Evolutionary conservation across 2,113 vertebrate genomes (phyloP).

Genomic region (Cyprinodon variegatus): DNA sequence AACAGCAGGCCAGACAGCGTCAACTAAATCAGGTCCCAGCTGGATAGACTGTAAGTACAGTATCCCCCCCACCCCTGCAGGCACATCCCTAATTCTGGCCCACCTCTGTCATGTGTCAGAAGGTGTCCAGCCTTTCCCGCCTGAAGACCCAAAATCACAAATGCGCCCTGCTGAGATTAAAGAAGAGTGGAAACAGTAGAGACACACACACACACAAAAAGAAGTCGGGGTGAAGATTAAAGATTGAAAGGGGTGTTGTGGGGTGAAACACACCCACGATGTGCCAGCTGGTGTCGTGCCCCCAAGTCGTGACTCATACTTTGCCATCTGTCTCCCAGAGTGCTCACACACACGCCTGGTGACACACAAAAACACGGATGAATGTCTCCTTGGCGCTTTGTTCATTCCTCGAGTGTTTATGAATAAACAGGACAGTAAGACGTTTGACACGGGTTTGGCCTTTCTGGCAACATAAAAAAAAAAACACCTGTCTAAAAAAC

Average conservation of each 20-base stretch:
- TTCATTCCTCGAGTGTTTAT: conserved; percentile 22
- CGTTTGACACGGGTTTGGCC: conserved; percentile 46
- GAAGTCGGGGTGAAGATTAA: conserved; percentile 61
- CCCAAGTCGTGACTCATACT: conserved; percentile 78
- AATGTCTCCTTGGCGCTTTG: conserved; percentile 33
- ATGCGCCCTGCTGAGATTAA: conserved; percentile 68
- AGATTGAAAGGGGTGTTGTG: conserved; percentile 8
- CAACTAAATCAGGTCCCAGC: conserved; percentile 71
- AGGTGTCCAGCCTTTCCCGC: conserved; percentile 48
- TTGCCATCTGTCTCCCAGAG: conserved; percentile 76
- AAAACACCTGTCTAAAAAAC: neutral
- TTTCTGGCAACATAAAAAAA: neutral
- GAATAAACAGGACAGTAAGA: conserved; percentile 46
- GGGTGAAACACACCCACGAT: conserved; percentile 53
- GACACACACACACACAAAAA: conserved; percentile 15
- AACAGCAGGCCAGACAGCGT: conserved; percentile 37
- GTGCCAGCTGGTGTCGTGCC: conserved; percentile 79
- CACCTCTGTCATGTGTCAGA: conserved; percentile 71
- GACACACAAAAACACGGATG: conserved; percentile 5
- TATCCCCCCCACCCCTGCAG: conserved; percentile 46
- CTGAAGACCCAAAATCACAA: conserved; percentile 23
- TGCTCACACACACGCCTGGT: neutral
- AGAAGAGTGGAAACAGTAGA: conserved; percentile 61
- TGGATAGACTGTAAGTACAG: conserved; percentile 78
- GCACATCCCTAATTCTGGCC: conserved; percentile 61